Evolutionary conservation across 2,113 vertebrate species (phyloP), one percentile per base, ranked within the genome.

Genomic region (Mirza zaza): DNA sequence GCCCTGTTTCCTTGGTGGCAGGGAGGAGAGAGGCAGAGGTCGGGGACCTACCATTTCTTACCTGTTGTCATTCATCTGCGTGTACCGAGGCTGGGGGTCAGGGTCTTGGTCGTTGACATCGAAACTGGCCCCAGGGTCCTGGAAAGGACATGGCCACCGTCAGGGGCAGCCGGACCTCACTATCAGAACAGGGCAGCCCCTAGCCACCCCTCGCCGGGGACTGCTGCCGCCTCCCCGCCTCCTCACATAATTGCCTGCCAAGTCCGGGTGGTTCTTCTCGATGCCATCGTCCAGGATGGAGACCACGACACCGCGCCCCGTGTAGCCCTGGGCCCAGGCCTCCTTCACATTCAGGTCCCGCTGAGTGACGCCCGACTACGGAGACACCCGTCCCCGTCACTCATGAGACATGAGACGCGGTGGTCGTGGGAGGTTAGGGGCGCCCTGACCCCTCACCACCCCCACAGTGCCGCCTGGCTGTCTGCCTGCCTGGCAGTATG

Each of bases 261-360:
- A 98, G 97, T 99, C 99, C 0, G 99, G 99, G 96, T 99, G 99
- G 98, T 99, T 99, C 98, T 99, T 99, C 98, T 99, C 99, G 2
- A 99, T 99, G 88, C 99, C 99, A 0, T 99, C 99, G 39, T 99
- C 99, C 98, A 99, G 98, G 97, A 99, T 99, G 97, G 99, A 99
- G 87, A 99, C 99, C 65, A 99, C 99, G 0, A 99, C 99, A 45
- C 99, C 99, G 76, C 98, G 99, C 57, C 99, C 99, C 0, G 99
- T 99, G 98, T 98, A 99, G 96, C 99, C 99, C 98, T 99, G 99
- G 39, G 99, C 98, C 99, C 99, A 99, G 45, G 99, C 99, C 94
- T 98, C 99, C 95, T 98, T 99, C 96, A 99, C 99, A 0, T 99
- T 99, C 98, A 99, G 98, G 98, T 99, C 99, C 81, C 98, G 98